Evolutionary conservation across 2,888 invertebrate genomes (phyloP), one percentile per base, ranked within the genome.

Genomic region (Drosophila villosipedis): DNA sequence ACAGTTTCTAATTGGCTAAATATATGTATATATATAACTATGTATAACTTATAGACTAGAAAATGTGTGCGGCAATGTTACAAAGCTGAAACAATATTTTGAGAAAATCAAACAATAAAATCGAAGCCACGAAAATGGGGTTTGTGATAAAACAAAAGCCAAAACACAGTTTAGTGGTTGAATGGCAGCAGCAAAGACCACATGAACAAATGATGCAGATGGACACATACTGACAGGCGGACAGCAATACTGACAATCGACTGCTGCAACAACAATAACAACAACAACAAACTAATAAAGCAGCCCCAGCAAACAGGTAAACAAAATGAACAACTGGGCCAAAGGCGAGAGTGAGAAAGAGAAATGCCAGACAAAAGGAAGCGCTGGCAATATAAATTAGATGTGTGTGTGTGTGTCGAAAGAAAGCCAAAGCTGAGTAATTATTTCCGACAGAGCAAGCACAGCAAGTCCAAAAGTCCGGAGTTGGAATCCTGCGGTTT

Each of bases 141-240:
- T 86, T 88, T 68, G 73, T 63, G 87, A 83, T 84, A 80, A 80
- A 85, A 86, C 87, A 85, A 91, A 92, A 91, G 92, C 90, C 89
- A 90, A 91, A 91, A 92, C 91, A 91, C 91, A 92, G 89, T 91
- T 92, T 92, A 89, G 92, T 92, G 92, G 91, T 91, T 88, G 87
- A 89, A 78, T 82, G 77, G 83, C 90, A 87, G 82, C 80, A 87
- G 80, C 78, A 28, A 83, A 30, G 83, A 80, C 91, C 78, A 60
- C 78, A 82, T 16, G 68, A 78, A 78, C 78, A 69, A 78, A 82
- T 78, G 68, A 57, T 28, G 39, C 37, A 16, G 25, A 25, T 19
- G 6, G 19, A 53, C 25, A 4, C 1, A 35, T 14, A 55, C 35
- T 52, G 52, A 30, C 43, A 76, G 80, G 52, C 80, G 59, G 63